A percentile compares a stretch with the other conserved stretches of the same genome.
These are phyloP conservation scores for Agonopterix subpropinquella DNA, from an alignment of 2,888 invertebrate genomes.

Conservation along the genomic window DNA sequence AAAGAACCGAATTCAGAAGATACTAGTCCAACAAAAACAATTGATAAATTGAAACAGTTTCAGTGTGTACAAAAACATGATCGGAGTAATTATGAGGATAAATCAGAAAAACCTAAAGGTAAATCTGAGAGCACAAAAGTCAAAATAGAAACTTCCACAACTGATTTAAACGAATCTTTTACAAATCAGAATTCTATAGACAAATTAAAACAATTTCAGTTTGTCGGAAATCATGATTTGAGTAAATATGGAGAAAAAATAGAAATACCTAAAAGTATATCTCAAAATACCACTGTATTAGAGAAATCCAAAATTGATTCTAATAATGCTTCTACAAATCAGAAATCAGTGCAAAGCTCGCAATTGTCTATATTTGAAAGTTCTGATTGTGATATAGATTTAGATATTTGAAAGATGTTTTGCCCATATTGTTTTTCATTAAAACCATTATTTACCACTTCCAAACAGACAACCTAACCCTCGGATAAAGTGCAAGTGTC, in stretches of 20 bases:
- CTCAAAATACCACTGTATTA: too few relatives aligned
- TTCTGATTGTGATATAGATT: slow-evolving; percentile 69
- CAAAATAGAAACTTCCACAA: slow-evolving; percentile 3
- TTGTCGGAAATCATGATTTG: too few relatives aligned
- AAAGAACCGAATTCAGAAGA: slow-evolving; percentile 3
- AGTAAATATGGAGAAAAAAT: too few relatives aligned
- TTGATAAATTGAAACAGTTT: slow-evolving; percentile 52
- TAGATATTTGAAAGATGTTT: slow-evolving; percentile 48
- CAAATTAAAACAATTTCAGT: too few relatives aligned
- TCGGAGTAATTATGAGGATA: slow-evolving; percentile 45
- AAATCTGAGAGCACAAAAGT: not conserved
- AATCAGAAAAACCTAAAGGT: not conserved
- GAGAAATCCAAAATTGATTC: slow-evolving; percentile 10
- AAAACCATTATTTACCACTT: too few relatives aligned
- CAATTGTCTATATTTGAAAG: slow-evolving; percentile 70
- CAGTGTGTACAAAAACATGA: slow-evolving; percentile 44
- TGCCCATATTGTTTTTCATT: too few relatives aligned
- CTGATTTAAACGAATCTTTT: too few relatives aligned
- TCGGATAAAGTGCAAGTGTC: too few relatives aligned
- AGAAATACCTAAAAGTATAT: too few relatives aligned
- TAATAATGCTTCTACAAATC: slow-evolving; percentile 16
- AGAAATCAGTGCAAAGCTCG: slow-evolving; percentile 32
- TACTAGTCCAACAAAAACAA: slow-evolving; percentile 16
- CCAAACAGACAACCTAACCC: too few relatives aligned
- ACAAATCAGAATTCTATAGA: too few relatives aligned